Evolutionary conservation across 2,888 invertebrate genomes (phyloP).

Genomic region (Gymnoscelis rufifasciata): DNA sequence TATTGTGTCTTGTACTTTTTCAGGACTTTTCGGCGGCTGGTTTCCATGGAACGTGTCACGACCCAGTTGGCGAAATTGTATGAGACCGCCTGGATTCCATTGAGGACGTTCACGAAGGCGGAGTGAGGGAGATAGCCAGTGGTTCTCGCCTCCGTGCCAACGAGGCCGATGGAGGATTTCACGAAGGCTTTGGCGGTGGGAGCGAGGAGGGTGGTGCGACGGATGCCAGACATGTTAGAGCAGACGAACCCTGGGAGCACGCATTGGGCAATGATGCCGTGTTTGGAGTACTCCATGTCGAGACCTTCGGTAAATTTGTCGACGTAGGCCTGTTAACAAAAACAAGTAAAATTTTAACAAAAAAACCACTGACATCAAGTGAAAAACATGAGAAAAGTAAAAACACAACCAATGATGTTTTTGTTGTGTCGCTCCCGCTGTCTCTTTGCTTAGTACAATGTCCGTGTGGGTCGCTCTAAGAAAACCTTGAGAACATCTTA

Average conservation of each 20-base stretch:
- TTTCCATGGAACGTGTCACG: conserved; percentile 82
- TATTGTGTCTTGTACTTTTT: conserved; percentile 73
- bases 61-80: conserved; percentile 80
- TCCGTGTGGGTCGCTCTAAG: too few species aligned
- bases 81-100: conserved; percentile 68
- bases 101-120: conserved; percentile 74
- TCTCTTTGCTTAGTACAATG: too few species aligned
- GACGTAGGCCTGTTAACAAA: conserved; percentile 82
- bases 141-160: conserved; percentile 84
- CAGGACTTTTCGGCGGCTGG: conserved; percentile 79
- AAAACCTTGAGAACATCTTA: too few species aligned
- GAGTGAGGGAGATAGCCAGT: conserved; percentile 88
- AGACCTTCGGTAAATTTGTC: conserved; percentile 89
- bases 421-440: too few species aligned
- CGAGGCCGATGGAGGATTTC: conserved; percentile 82
- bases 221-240: conserved; percentile 93
- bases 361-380: neutral
- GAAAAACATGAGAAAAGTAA: too few species aligned
- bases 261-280: conserved; percentile 88
- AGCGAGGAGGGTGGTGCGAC: conserved; percentile 84
- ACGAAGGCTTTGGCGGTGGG: conserved; percentile 87
- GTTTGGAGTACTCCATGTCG: conserved; percentile 84
- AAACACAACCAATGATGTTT: too few species aligned
- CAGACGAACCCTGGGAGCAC: conserved; percentile 93
- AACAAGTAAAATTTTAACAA: too few species aligned